Evolutionary conservation across 92 coral and sea anemone species (phyloP).

Genomic region (Parazoanthus swiftii): DNA sequence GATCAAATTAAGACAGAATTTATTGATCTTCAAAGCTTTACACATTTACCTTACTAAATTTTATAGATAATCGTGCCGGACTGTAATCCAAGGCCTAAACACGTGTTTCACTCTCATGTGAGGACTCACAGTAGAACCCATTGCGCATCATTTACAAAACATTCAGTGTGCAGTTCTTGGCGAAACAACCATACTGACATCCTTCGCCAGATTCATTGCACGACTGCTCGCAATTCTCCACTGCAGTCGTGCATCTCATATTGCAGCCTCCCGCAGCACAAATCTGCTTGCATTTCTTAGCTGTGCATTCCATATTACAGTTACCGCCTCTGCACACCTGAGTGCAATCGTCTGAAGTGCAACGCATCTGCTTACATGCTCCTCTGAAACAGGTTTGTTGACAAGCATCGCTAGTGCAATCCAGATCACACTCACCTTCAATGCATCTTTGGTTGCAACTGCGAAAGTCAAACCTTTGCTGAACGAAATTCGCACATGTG

Average conservation of each 20-base stretch:
- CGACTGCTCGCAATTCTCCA: slow-evolving; percentile 61
- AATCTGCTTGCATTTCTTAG: slow-evolving; percentile 68
- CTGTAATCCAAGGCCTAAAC: too few species aligned
- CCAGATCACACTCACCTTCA: slow-evolving; percentile 63
- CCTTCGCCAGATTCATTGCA: slow-evolving; percentile 51
- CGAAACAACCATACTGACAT: slow-evolving; percentile 62
- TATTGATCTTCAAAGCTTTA: too few species aligned
- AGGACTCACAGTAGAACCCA: too few species aligned
- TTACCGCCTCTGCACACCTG: slow-evolving; percentile 63
- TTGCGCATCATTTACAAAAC: too few species aligned
- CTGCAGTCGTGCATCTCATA: slow-evolving; percentile 70
- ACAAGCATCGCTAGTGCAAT: slow-evolving; percentile 60
- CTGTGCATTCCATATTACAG: slow-evolving; percentile 78
- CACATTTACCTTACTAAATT: too few species aligned
- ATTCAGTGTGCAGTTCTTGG: slow-evolving; percentile 50
- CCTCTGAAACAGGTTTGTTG: slow-evolving; percentile 68
- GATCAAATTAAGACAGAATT: too few species aligned
- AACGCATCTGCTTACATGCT: slow-evolving; percentile 69
- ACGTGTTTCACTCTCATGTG: too few species aligned
- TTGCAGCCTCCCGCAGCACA: slow-evolving; percentile 74
- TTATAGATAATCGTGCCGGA: too few species aligned
- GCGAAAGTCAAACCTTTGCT: slow-evolving; percentile 45
- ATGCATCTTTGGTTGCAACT: slow-evolving; percentile 54
- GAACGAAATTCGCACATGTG: slow-evolving; percentile 45
- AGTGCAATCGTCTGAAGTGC: slow-evolving; percentile 58